These are phyloP conservation scores for Conger conger DNA, from an alignment of 2,113 vertebrate species.

Conservation along the genomic window DNA sequence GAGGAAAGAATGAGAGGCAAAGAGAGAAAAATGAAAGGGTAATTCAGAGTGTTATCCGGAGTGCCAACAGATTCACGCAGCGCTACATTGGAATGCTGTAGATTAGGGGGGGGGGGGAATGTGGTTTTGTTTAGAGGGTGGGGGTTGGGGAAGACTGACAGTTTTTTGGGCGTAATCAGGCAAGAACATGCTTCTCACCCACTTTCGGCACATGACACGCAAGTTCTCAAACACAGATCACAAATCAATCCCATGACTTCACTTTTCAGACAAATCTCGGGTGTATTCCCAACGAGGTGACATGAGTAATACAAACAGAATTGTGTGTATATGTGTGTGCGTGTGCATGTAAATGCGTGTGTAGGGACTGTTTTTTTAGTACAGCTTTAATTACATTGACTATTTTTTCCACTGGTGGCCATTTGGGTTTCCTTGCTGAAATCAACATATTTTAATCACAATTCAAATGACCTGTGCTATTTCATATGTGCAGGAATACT, in stretches of 20 bases:
- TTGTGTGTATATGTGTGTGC: neutral
- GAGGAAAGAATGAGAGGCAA: slow-evolving; percentile 22
- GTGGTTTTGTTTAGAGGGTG: slow-evolving; percentile 64
- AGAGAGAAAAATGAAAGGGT: slow-evolving; percentile 20
- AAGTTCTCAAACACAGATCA: slow-evolving; percentile 29
- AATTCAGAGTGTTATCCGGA: slow-evolving; percentile 27
- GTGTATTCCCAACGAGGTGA: slow-evolving; percentile 28
- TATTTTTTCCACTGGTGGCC: neutral
- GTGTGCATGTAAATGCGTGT: slow-evolving; percentile 11
- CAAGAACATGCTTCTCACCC: slow-evolving; percentile 34
- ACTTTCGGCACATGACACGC: slow-evolving; percentile 25
- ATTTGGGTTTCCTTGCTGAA: neutral
- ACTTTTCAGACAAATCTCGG: slow-evolving; percentile 28
- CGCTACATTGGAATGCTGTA: slow-evolving; percentile 49
- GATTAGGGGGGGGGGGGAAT: slow-evolving; percentile 52
- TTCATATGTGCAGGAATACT: neutral
- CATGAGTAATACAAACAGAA: neutral
- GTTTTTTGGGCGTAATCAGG: slow-evolving; percentile 29
- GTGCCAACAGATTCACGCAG: slow-evolving; percentile 48
- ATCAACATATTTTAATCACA: neutral
- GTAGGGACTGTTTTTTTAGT: neutral
- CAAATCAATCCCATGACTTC: slow-evolving; percentile 39
- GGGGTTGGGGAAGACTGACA: slow-evolving; percentile 18
- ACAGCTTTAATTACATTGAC: neutral
- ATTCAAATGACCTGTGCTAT: neutral